Conservation (phyloP, 2,113 vertebrate genomes). For the Elaphurus davidianus region DNA sequence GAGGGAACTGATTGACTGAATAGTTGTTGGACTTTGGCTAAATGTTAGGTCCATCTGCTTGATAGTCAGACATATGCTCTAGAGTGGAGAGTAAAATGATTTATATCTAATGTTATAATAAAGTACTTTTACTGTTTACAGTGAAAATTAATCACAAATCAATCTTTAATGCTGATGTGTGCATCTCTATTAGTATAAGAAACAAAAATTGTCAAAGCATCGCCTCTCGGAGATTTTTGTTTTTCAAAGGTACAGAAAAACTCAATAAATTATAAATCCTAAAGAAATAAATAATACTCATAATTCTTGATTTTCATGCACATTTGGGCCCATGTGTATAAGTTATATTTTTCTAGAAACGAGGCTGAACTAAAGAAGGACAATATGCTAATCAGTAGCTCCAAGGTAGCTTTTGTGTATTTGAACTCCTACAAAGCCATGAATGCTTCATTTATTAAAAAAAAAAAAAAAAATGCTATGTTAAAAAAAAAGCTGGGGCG, state of each 20-base stretch:
- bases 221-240: slow-evolving; percentile 37
- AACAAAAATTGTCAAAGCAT: neutral
- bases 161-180: neutral
- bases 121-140: neutral
- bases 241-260: neutral
- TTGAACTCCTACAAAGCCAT: neutral
- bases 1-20: neutral
- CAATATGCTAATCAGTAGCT: neutral
- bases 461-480: neutral
- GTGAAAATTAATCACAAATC: slow-evolving; percentile 55
- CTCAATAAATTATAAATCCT: neutral
- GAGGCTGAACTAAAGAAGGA: neutral
- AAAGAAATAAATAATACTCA: neutral
- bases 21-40: neutral
- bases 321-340: neutral
- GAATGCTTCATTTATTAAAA: neutral
- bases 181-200: slow-evolving; percentile 16
- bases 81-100: slow-evolving; percentile 24
- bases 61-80: neutral
- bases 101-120: slow-evolving; percentile 49
- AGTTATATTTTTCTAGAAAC: neutral
- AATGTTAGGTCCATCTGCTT: slow-evolving; percentile 4
- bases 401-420: neutral
- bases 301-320: neutral
- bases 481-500: neutral